phyloP scores from a whole-genome alignment of 2,797 vertebrate species.

The Echiichthys vipera region DNA sequence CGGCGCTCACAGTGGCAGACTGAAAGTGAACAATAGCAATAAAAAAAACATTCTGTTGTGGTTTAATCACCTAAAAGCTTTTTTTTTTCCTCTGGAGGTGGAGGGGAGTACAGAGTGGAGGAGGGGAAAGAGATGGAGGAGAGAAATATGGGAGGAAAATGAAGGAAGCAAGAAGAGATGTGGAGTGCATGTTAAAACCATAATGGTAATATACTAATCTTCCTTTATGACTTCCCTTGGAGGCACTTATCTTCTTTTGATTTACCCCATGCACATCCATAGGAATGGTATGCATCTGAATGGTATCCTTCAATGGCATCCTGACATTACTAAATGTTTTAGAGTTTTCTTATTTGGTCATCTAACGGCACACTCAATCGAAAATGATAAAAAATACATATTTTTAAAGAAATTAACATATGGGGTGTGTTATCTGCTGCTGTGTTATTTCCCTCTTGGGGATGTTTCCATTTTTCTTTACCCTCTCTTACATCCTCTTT shows the following conservation, averaged over 20 bases:
- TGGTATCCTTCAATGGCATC: background rate
- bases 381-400: no score
- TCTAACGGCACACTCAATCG: background rate
- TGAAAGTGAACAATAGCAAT: slow-evolving; percentile 54
- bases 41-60: slow-evolving; percentile 27
- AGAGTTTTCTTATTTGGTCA: background rate
- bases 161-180: slow-evolving; percentile 39
- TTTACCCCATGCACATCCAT: background rate
- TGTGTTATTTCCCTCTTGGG: slow-evolving; percentile 33
- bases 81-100: slow-evolving; percentile 44
- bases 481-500: slow-evolving; percentile 35
- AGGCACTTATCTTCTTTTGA: slow-evolving; percentile 16
- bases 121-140: slow-evolving; percentile 34
- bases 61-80: slow-evolving; percentile 79
- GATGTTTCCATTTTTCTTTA: slow-evolving; percentile 49
- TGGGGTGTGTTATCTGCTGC: background rate
- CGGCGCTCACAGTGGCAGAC: slow-evolving; percentile 16
- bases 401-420: no score
- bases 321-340: background rate
- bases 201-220: slow-evolving; percentile 33
- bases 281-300: slow-evolving; percentile 3
- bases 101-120: slow-evolving; percentile 29
- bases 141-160: slow-evolving; percentile 33
- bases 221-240: background rate
- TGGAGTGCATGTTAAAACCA: slow-evolving; percentile 2